A percentile compares a stretch with the other conserved stretches of the same genome.
Evolutionary conservation across 2,113 vertebrate genomes (phyloP).

Genomic region (Odontophorus gujanensis): DNA sequence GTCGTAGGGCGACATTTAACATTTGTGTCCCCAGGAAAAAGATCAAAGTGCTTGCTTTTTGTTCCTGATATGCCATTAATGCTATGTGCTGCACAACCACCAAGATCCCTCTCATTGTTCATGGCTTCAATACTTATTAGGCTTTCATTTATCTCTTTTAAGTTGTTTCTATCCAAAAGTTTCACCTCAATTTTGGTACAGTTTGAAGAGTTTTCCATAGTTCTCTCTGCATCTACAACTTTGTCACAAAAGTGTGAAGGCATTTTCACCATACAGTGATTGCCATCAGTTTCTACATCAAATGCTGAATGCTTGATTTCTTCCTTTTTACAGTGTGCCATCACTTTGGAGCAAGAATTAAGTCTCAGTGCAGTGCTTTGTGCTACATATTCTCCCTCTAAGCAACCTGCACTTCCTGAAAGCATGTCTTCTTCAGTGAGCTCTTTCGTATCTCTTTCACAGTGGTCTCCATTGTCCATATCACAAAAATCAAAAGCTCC

Average conservation of each 20-base stretch:
- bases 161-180: not conserved
- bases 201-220: not conserved
- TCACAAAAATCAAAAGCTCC: conserved; percentile 75
- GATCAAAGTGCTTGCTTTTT: not conserved
- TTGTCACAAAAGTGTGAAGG: not conserved
- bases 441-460: not conserved
- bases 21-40: not conserved
- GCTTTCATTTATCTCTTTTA: not conserved
- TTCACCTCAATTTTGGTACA: not conserved
- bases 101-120: not conserved
- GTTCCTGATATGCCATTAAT: not conserved
- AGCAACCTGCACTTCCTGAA: not conserved
- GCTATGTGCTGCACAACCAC: not conserved
- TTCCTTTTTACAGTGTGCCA: not conserved
- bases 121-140: not conserved
- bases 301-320: not conserved
- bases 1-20: not conserved
- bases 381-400: not conserved
- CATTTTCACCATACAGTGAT: not conserved
- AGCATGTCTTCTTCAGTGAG: not conserved
- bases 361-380: not conserved
- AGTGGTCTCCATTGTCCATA: conserved; percentile 19
- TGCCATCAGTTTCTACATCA: not conserved
- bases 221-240: not conserved
- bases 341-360: not conserved